These are phyloP conservation scores for Euphydryas editha DNA, from an alignment of 2,888 invertebrate species.

Conservation along the genomic window DNA sequence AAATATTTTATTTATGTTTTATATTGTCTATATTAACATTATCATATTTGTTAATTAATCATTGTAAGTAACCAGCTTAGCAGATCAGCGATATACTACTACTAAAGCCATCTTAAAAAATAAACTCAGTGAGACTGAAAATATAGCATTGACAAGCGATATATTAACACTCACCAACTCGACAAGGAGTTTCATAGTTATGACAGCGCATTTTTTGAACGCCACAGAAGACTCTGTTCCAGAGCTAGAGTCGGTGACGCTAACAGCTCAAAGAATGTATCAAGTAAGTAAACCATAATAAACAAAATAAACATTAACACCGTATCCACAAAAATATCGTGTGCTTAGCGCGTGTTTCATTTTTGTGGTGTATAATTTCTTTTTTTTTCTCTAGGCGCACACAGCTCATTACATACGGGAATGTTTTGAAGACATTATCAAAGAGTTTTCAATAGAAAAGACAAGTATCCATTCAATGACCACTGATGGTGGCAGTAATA, in stretches of 20 bases:
- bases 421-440: too few relatives aligned
- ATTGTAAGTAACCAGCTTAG: slow-evolving; percentile 30
- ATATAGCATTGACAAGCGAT: slow-evolving; percentile 31
- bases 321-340: too few relatives aligned
- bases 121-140: slow-evolving; percentile 29
- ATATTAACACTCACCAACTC: slow-evolving; percentile 32
- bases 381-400: too few relatives aligned
- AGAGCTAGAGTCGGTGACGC: slow-evolving; percentile 11
- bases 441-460: too few relatives aligned
- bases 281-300: slow-evolving; percentile 38
- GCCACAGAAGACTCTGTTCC: background rate
- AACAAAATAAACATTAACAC: too few relatives aligned
- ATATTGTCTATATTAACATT: slow-evolving; percentile 29
- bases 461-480: too few relatives aligned
- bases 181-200: slow-evolving; percentile 22
- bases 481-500: slow-evolving; percentile 44
- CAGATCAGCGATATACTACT: slow-evolving; percentile 34
- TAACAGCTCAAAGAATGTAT: slow-evolving; percentile 27
- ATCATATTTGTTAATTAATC: slow-evolving; percentile 35
- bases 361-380: too few relatives aligned
- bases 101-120: slow-evolving; percentile 39
- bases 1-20: slow-evolving; percentile 26
- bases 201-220: slow-evolving; percentile 28
- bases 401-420: too few relatives aligned
- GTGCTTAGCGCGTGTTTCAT: too few relatives aligned